Percentiles rank a stretch among this genome's conserved stretches.
Evolutionary conservation across 2,888 invertebrate genomes (phyloP).

Genomic region (Melikaiella ostensackeni): DNA sequence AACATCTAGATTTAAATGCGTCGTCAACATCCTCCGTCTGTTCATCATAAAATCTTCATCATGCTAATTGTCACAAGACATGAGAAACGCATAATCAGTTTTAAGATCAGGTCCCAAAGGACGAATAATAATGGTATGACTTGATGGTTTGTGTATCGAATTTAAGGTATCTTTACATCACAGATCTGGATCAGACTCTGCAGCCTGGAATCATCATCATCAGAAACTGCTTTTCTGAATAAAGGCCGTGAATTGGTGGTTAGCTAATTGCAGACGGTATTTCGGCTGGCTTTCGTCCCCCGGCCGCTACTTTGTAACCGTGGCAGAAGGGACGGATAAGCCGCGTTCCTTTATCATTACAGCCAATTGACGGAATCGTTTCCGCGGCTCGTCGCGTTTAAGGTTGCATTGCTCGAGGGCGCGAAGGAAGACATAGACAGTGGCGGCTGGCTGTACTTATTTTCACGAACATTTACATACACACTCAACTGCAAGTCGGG

Average conservation of each 20-base stretch:
- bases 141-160: slow-evolving; percentile 30
- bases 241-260: slow-evolving; percentile 50
- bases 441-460: slow-evolving; percentile 24
- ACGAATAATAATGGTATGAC: neutral
- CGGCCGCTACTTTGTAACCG: slow-evolving; percentile 36
- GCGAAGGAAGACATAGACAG: slow-evolving; percentile 1
- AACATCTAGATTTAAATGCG: too few relatives aligned
- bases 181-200: neutral
- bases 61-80: slow-evolving; percentile 4
- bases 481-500: slow-evolving; percentile 18
- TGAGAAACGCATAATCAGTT: neutral
- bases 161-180: neutral
- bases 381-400: slow-evolving; percentile 51
- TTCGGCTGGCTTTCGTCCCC: slow-evolving; percentile 33
- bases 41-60: neutral
- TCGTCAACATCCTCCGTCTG: too few relatives aligned
- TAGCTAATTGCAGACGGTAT: slow-evolving; percentile 49
- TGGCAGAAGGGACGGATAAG: slow-evolving; percentile 27
- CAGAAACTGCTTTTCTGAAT: slow-evolving; percentile 40
- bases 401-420: slow-evolving; percentile 40
- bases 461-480: slow-evolving; percentile 49
- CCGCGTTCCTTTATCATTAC: slow-evolving; percentile 61
- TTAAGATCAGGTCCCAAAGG: neutral
- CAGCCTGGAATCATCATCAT: slow-evolving; percentile 9
- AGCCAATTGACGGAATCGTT: slow-evolving; percentile 62